Percentiles rank a stretch among this genome's conserved stretches.
phyloP scores from a whole-genome alignment of 2,113 vertebrate genomes.

The Trematocara zebra region DNA sequence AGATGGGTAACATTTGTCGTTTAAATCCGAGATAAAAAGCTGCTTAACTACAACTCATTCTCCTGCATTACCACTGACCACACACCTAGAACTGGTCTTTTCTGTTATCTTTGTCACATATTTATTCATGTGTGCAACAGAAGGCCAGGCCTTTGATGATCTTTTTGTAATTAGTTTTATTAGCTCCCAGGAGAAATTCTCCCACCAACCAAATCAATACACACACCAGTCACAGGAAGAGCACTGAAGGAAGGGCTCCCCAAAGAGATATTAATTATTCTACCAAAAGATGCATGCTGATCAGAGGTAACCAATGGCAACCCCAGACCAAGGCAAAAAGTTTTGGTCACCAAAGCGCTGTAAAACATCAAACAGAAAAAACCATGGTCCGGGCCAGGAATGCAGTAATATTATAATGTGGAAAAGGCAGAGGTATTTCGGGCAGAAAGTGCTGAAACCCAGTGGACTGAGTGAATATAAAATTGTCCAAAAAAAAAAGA shows the following conservation, averaged over 20 bases:
- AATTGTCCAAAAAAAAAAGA: background rate
- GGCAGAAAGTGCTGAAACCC: background rate
- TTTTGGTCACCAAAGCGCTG: conserved; percentile 26
- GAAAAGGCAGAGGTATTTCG: background rate
- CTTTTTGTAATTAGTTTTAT: conserved; percentile 80
- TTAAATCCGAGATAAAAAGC: background rate
- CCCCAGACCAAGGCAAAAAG: conserved; percentile 36
- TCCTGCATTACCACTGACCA: conserved; percentile 22
- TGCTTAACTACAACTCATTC: background rate
- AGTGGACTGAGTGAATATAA: background rate
- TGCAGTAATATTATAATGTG: background rate
- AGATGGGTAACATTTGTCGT: background rate
- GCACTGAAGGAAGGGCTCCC: conserved; percentile 70
- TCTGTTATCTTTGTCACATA: conserved; percentile 54
- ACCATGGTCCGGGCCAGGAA: background rate
- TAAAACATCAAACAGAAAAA: conserved; percentile 44
- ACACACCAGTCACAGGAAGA: conserved; percentile 50
- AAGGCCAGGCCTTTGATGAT: conserved; percentile 74
- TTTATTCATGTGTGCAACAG: conserved; percentile 73
- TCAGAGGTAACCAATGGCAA: conserved; percentile 70
- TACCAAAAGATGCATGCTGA: conserved; percentile 52
- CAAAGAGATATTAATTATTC: conserved; percentile 71
- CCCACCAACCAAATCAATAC: conserved; percentile 75
- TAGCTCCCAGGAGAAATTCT: conserved; percentile 72
- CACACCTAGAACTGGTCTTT: conserved; percentile 32